Base-by-base conservation (phyloP, 2,113 vertebrate genomes). In the Odocoileus hemionus region DNA sequence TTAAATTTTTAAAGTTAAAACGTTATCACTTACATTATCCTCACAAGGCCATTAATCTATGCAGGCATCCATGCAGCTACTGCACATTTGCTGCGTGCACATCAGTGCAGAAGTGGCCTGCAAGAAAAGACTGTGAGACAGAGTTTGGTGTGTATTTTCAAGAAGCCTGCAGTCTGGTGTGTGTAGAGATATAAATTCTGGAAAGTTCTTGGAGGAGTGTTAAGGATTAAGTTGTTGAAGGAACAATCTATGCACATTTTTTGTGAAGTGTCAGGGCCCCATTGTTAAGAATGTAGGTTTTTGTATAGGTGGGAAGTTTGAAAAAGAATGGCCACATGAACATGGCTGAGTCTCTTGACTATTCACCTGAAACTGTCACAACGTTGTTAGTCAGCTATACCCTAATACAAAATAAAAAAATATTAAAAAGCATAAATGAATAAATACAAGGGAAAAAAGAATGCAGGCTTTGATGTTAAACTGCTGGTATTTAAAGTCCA, bases 1-100 rank as follows among this genome's bases (percentile, higher is more conserved):
- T 39, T 94, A 84, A 91, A 90, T 67, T 96, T 96, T 96, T 90
- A 90, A 88, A 78, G 54, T 70, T 96, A 64, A 96, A 82, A 64
- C 0, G 0, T 74, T 85, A 86, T 93, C 50, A 19, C 54, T 95
- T 91, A 74, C 61, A 47, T 89, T 82, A 50, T 82, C 67, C 54
- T 47, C 89, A 13, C 19, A 30, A 90, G 64, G 28, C 10, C 33
- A 36, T 84, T 47, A 57, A 23, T 88, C 54, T 95, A 6, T 13
- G 1, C 10, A 39, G 26, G 3, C 60, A 13, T 3, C 10, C 3
- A 1, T 30, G 9, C 36, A 14, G 33, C 11, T 13, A 28, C 28
- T 57, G 13, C 25, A 5, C 2, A 36, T 61, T 3, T 2, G 4
- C 33, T 91, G 3, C 25, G 16, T n/a, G 33, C 3, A 85, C 26